A percentile compares a stretch with the other conserved stretches of the same genome.
These are phyloP conservation scores for Lamprologus sp. DNA, from an alignment of 2,113 vertebrate genomes.

Conservation along the genomic window DNA sequence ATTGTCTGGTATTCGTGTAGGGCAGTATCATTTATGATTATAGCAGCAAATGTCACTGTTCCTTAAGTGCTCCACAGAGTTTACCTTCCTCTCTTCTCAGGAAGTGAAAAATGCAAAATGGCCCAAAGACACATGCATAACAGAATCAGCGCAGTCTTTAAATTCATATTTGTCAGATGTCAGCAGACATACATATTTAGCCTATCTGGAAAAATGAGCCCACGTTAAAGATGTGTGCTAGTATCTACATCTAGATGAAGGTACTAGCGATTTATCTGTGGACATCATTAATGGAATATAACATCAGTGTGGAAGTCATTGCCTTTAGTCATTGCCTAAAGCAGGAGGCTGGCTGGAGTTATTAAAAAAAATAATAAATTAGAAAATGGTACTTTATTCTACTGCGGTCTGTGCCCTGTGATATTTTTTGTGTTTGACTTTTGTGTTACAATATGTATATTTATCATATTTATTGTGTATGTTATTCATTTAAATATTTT, in stretches of 20 bases:
- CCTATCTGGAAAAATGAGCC: neutral
- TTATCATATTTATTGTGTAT: neutral
- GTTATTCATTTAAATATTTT: neutral
- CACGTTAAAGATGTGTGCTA: neutral
- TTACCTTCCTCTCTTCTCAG: neutral
- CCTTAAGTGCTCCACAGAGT: neutral
- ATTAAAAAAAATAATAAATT: neutral
- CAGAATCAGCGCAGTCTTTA: neutral
- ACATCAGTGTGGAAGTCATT: neutral
- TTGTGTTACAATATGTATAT: neutral
- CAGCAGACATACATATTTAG: neutral
- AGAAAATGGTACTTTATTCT: neutral
- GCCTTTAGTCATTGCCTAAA: neutral
- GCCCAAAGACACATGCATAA: neutral
- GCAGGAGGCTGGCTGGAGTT: neutral
- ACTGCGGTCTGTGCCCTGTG: neutral
- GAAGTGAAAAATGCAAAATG: neutral
- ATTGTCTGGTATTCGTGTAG: neutral
- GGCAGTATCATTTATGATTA: neutral
- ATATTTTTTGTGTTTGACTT: neutral
- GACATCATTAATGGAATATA: neutral
- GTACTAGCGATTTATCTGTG: neutral
- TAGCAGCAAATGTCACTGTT: neutral
- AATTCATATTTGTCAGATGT: neutral
- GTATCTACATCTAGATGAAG: neutral